phyloP scores from a whole-genome alignment of 1,140 invertebrate species.

The Panagrolaimus sp. region DNA sequence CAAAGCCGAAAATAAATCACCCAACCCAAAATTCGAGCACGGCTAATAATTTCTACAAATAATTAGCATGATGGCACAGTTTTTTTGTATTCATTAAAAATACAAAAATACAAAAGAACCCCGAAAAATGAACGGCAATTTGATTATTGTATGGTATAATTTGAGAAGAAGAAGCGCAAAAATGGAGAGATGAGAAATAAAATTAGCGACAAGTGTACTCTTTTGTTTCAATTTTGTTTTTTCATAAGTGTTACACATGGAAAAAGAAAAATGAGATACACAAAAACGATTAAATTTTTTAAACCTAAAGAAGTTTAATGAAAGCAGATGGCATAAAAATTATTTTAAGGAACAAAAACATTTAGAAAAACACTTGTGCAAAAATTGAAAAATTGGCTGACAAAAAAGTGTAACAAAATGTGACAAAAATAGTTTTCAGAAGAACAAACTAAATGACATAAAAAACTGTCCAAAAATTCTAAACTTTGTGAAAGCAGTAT shows the following conservation, averaged over 20 bases:
- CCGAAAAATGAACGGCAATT: neutral
- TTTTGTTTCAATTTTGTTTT: no score
- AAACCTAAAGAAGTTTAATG: neutral
- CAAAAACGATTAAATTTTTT: neutral
- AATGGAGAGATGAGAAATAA: neutral
- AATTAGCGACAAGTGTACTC: neutral
- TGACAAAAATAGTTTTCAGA: no score
- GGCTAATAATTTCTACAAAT: no score
- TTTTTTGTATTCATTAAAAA: neutral
- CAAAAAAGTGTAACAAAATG: no score
- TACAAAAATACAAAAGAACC: no score
- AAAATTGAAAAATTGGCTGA: no score
- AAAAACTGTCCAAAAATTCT: no score
- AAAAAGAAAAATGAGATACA: slow-evolving; percentile 3
- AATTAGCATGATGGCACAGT: no score
- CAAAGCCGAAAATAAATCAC: neutral
- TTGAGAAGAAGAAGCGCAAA: neutral
- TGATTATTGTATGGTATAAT: neutral
- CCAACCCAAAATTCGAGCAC: no score
- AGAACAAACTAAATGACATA: no score
- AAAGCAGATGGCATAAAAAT: neutral
- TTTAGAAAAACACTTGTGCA: neutral
- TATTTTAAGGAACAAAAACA: neutral
- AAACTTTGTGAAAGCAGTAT: no score
- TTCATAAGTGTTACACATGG: neutral